phyloP scores from a whole-genome alignment of 2,797 vertebrate genomes.

The Poecilia wingei region DNA sequence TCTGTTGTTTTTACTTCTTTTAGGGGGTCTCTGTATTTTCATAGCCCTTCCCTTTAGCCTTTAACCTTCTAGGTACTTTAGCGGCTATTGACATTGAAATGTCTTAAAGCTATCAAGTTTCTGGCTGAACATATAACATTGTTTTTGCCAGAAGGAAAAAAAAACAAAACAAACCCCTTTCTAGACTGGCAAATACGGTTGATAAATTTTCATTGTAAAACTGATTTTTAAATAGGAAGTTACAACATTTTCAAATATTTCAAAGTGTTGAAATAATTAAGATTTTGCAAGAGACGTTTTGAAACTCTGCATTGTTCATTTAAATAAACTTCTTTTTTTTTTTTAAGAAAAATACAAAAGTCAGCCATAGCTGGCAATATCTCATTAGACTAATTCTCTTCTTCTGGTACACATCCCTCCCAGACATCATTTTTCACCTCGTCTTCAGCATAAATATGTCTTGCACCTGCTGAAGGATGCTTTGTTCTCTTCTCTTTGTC shows the following conservation, averaged over 20 bases:
- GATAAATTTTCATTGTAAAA: background rate
- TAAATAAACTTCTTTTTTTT: background rate
- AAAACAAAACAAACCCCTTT: too few species aligned
- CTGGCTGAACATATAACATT: background rate
- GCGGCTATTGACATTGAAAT: background rate
- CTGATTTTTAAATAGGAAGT: background rate
- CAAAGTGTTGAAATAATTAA: background rate
- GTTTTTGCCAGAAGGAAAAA: background rate
- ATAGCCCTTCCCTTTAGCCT: background rate
- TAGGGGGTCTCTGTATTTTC: background rate
- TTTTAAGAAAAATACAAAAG: background rate
- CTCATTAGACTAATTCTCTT: conserved; percentile 1
- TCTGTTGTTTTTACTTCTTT: background rate
- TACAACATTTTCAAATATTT: background rate
- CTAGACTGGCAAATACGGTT: background rate
- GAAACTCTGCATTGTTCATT: background rate
- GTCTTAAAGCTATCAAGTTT: background rate
- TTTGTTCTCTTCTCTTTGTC: conserved; percentile 13
- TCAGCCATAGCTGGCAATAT: background rate
- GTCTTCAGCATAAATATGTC: conserved; percentile 3
- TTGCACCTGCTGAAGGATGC: background rate
- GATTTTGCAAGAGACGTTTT: background rate
- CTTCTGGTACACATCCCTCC: background rate
- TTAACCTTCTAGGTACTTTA: background rate
- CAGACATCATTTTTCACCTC: background rate